These are phyloP conservation scores for Glandiceps talaboti DNA, from an alignment of 53 echinoderm and acorn worm species.

Conservation along the genomic window DNA sequence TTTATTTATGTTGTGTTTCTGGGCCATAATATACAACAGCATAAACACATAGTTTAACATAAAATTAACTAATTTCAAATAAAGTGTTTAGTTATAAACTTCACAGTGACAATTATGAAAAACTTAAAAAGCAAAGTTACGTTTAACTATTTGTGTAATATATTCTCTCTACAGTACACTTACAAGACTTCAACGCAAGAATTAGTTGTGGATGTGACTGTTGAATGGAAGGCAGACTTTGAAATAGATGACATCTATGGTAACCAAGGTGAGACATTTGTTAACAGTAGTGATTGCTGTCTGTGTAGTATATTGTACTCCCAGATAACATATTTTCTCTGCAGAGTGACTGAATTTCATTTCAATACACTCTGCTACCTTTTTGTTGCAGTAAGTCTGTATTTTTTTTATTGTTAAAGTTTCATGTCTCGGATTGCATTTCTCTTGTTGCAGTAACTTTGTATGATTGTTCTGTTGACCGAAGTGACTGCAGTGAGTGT, in stretches of 20 bases:
- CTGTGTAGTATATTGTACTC: too few relatives aligned
- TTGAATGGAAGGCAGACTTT: conserved; percentile 2
- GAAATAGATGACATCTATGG: conserved; percentile 23
- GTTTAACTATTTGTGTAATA: too few relatives aligned
- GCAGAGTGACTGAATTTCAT: background rate
- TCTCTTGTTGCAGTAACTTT: conserved; percentile 33
- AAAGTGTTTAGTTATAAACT: too few relatives aligned
- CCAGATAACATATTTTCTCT: background rate
- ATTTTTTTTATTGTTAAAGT: too few relatives aligned
- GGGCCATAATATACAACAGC: too few relatives aligned
- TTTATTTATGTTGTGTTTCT: too few relatives aligned
- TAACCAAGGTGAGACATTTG: conserved; percentile 22
- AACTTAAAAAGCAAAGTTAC: too few relatives aligned
- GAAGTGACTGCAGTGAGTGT: conserved; percentile 76
- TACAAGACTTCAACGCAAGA: conserved; percentile 12
- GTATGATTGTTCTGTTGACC: conserved; percentile 69
- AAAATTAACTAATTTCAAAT: too few relatives aligned
- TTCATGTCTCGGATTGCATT: background rate
- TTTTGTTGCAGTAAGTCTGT: background rate
- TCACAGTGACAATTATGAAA: too few relatives aligned
- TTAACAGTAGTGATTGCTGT: too few relatives aligned
- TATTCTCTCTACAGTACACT: conserved; percentile 19
- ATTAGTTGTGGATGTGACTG: conserved; percentile 10
- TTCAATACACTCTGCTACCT: background rate
- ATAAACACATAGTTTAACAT: too few relatives aligned